phyloP scores from a whole-genome alignment of 1,140 invertebrate genomes.

The Grapholita molesta region DNA sequence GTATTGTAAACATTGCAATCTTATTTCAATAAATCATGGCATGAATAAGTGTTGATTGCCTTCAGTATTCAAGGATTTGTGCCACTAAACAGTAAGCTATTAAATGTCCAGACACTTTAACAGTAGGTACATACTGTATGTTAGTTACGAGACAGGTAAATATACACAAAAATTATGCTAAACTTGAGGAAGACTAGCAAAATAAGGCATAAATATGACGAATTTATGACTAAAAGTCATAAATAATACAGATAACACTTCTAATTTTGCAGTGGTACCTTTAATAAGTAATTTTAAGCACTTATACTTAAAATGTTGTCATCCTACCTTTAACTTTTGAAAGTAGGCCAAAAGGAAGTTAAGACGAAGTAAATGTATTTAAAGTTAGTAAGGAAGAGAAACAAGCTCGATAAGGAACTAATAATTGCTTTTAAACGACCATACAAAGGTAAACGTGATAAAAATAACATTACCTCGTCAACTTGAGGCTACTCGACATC shows the following conservation, averaged over 20 bases:
- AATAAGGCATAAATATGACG: background rate
- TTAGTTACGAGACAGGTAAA: background rate
- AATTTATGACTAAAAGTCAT: background rate
- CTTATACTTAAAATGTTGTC: background rate
- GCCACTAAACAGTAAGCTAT: background rate
- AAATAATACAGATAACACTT: too few species aligned
- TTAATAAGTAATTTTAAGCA: background rate
- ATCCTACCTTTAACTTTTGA: background rate
- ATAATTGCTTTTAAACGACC: conserved; percentile 8
- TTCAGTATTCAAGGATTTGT: background rate
- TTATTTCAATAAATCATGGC: too few species aligned
- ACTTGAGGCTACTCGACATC: background rate
- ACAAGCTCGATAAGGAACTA: conserved; percentile 1
- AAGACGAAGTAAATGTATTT: conserved; percentile 17
- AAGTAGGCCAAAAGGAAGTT: background rate
- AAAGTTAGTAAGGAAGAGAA: background rate
- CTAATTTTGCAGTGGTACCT: background rate
- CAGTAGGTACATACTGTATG: background rate
- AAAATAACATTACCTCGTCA: background rate
- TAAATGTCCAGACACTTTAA: background rate
- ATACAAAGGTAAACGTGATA: background rate
- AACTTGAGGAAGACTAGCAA: background rate
- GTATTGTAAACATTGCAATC: too few species aligned
- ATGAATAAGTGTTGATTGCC: too few species aligned
- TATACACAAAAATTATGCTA: background rate